phyloP scores from a whole-genome alignment of 2,113 vertebrate species.

The Neogale vison region DNA sequence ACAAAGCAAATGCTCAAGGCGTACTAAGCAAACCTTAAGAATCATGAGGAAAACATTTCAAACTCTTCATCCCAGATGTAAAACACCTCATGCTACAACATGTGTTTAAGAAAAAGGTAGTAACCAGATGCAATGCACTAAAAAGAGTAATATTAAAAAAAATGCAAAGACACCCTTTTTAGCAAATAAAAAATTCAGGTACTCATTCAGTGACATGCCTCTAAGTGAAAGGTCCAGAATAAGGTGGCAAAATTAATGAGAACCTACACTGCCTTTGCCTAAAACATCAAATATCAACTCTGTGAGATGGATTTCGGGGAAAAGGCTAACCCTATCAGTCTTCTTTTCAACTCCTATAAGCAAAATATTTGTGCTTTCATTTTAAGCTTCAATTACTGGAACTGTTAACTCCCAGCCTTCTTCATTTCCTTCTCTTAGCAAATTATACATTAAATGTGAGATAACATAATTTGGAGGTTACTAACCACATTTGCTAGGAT shows the following conservation, averaged over 20 bases:
- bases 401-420: background rate
- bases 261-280: background rate
- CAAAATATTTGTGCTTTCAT: background rate
- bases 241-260: conserved; percentile 13
- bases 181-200: background rate
- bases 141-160: background rate
- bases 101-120: background rate
- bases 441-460: conserved; percentile 16
- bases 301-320: conserved; percentile 47
- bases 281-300: background rate
- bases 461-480: background rate
- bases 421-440: conserved; percentile 47
- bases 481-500: background rate
- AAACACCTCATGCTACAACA: background rate
- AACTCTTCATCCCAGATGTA: background rate
- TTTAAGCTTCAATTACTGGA: background rate
- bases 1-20: fast-evolving
- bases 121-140: background rate
- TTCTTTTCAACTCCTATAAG: conserved; percentile 55
- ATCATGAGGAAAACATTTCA: background rate
- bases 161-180: background rate
- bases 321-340: conserved; percentile 59
- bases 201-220: background rate
- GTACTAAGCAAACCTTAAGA: background rate
- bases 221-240: background rate